Conservation (phyloP, 2,888 invertebrate genomes). For the Agrochola macilenta region DNA sequence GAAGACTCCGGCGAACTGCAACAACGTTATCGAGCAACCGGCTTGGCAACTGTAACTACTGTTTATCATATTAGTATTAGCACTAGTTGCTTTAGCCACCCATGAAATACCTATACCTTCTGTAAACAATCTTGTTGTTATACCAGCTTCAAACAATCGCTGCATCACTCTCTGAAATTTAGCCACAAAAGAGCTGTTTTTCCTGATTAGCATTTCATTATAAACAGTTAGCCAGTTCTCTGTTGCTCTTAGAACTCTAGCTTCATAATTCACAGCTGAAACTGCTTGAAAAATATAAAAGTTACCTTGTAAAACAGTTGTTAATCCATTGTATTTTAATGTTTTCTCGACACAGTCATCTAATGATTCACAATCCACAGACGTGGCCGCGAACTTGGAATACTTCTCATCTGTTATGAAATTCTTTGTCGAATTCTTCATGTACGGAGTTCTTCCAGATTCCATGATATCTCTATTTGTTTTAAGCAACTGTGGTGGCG, state of each 20-base stretch:
- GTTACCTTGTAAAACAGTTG: conserved; percentile 73
- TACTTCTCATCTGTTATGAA: conserved; percentile 77
- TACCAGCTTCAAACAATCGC: conserved; percentile 82
- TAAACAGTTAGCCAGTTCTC: conserved; percentile 79
- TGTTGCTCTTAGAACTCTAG: conserved; percentile 72
- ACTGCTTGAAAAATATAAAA: conserved; percentile 75
- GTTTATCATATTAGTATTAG: conserved; percentile 73
- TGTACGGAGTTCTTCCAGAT: conserved; percentile 74
- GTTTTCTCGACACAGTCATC: conserved; percentile 71
- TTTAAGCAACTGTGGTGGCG: conserved; percentile 75
- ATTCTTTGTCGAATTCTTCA: conserved; percentile 72
- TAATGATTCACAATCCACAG: conserved; percentile 74
- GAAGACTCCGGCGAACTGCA: conserved; percentile 74
- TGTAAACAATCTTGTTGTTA: conserved; percentile 75
- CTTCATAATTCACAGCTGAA: conserved; percentile 79
- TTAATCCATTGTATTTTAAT: conserved; percentile 75
- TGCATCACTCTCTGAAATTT: conserved; percentile 70
- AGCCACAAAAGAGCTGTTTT: conserved; percentile 69
- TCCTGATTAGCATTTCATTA: conserved; percentile 81
- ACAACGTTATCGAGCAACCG: conserved; percentile 80
- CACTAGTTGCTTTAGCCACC: conserved; percentile 73
- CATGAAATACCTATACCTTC: conserved; percentile 79
- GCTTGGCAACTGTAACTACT: conserved; percentile 80
- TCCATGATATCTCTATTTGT: conserved; percentile 76
- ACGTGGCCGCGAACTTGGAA: conserved; percentile 71